Evolutionary conservation across 2,113 vertebrate species (phyloP).

Genomic region (Protobothrops flavoviridis): DNA sequence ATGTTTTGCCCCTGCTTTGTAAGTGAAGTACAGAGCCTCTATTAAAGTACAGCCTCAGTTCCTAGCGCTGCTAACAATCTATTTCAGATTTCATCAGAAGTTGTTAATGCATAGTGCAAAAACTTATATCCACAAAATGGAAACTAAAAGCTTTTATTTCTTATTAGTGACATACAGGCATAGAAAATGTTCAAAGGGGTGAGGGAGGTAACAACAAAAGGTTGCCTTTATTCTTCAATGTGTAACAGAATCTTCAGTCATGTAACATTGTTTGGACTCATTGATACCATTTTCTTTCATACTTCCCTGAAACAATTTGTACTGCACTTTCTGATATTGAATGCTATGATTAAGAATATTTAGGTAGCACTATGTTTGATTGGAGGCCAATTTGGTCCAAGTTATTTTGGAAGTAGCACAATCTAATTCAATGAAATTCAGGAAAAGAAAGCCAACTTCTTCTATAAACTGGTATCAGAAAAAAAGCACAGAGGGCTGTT

Average conservation of each 20-base stretch:
- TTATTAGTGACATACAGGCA: neutral
- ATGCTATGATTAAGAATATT: no score
- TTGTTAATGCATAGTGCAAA: constrained; percentile 10
- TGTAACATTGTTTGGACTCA: neutral
- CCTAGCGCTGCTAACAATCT: constrained; percentile 31
- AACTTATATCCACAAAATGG: neutral
- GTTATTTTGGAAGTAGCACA: no score
- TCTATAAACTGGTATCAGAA: no score
- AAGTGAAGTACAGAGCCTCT: no score
- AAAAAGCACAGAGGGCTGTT: no score
- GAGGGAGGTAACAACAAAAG: neutral
- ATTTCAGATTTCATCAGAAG: neutral
- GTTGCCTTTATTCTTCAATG: neutral
- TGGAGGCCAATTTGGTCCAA: no score
- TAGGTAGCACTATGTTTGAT: no score
- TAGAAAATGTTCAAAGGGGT: neutral
- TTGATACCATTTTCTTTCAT: no score
- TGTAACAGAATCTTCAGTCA: neutral
- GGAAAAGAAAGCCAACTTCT: no score
- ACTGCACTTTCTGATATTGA: no score
- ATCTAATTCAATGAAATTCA: no score
- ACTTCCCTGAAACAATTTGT: neutral
- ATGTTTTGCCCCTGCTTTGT: no score
- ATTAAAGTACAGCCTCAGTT: neutral
- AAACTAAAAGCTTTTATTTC: neutral